Evolutionary conservation across 2,888 invertebrate species (phyloP).

Genomic region (Abrostola tripartita): DNA sequence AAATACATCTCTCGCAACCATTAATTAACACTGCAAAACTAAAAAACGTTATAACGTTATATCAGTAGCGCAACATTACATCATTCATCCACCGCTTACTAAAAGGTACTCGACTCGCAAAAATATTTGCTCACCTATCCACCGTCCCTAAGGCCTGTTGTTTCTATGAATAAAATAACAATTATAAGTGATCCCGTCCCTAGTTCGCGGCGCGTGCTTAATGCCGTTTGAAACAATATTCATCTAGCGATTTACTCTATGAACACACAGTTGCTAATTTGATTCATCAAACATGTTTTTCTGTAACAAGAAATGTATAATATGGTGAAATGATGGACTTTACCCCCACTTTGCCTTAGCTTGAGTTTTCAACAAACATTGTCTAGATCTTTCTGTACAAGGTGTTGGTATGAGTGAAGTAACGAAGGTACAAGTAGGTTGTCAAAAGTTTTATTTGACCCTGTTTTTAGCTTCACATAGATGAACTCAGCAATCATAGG

Average conservation of each 20-base stretch:
- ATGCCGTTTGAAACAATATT: constrained; percentile 88
- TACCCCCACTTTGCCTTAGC: too few relatives aligned
- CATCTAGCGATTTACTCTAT: constrained; percentile 81
- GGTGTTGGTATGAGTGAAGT: too few relatives aligned
- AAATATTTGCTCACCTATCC: constrained; percentile 86
- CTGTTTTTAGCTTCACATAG: too few relatives aligned
- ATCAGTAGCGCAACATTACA: constrained; percentile 19
- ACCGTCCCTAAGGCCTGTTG: constrained; percentile 81
- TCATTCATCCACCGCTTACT: constrained; percentile 53
- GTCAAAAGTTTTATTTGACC: too few relatives aligned
- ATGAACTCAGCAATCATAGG: too few relatives aligned
- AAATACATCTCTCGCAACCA: too few relatives aligned
- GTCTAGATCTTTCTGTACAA: too few relatives aligned
- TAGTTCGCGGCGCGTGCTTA: constrained; percentile 84
- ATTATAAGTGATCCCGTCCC: constrained; percentile 87
- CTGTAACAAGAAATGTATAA: too few relatives aligned
- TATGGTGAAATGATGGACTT: too few relatives aligned
- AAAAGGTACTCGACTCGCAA: constrained; percentile 83
- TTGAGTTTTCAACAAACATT: too few relatives aligned
- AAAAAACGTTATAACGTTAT: constrained; percentile 12
- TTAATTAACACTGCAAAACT: background rate
- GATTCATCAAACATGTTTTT: background rate
- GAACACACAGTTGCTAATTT: constrained; percentile 62
- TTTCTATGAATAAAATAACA: constrained; percentile 89
- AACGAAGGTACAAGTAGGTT: too few relatives aligned